Evolutionary conservation across 1,140 invertebrate genomes (phyloP).

Genomic region (Bactericera cockerelli): DNA sequence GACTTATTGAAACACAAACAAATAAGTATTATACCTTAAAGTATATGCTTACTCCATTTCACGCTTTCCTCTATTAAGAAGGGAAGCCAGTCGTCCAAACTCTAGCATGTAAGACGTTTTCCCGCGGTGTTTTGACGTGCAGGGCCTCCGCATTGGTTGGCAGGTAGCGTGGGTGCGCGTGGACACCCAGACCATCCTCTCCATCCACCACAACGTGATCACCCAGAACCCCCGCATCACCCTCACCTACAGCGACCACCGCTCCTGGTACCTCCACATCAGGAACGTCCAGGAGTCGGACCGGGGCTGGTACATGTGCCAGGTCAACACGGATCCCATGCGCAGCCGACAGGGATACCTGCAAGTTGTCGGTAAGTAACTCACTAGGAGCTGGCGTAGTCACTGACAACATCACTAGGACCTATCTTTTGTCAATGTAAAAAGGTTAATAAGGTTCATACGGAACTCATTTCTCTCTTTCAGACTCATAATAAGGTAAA

Average conservation of each 20-base stretch:
- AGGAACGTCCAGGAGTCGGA: constrained; percentile 64
- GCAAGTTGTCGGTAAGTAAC: constrained; percentile 61
- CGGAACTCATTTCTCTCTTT: too few species aligned
- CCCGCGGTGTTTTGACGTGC: background rate
- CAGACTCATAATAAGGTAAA: too few species aligned
- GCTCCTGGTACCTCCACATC: constrained; percentile 75
- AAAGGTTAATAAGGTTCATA: too few species aligned
- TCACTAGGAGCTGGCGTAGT: background rate
- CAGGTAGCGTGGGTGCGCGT: constrained; percentile 83
- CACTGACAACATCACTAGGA: background rate
- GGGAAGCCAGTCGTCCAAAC: too few species aligned
- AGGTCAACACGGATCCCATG: constrained; percentile 77
- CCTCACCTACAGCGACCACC: constrained; percentile 70
- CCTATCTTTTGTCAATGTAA: background rate
- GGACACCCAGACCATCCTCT: constrained; percentile 80
- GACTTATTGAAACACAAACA: too few species aligned
- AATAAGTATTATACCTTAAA: too few species aligned
- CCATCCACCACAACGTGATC: constrained; percentile 77
- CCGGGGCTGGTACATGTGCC: constrained; percentile 72
- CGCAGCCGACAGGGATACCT: constrained; percentile 64
- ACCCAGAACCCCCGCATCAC: constrained; percentile 75
- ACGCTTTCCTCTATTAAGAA: too few species aligned
- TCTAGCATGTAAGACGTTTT: too few species aligned
- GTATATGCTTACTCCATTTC: too few species aligned
- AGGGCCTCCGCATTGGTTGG: background rate